Base-by-base conservation (phyloP, 2,113 vertebrate genomes). In the Herpetotheres cachinnans region DNA sequence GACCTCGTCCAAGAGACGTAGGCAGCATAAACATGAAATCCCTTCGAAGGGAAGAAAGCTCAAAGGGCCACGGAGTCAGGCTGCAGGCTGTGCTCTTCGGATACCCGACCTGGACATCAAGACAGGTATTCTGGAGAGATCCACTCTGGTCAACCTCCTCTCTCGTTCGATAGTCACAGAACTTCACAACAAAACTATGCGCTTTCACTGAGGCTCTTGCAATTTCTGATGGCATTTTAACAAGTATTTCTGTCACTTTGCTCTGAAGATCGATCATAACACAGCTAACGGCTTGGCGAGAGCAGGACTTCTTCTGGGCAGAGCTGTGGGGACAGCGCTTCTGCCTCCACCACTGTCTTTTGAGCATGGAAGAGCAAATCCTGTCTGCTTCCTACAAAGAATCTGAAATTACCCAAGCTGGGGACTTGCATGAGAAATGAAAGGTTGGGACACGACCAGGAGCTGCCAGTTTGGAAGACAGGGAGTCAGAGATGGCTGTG, bases 81-180 rank as follows among this genome's bases (percentile, higher is more conserved):
- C 98, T 97, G 98, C 94, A 24, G 93, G 52, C 82, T 96, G 90
- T 82, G 96, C 92, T 59, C 98, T 98, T 25, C 97, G 89, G 73
- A 87, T 98, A 94, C 98, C 98, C 82, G 87, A 98, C 96, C 97
- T 97, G 98, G 98, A 99, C 98, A 77, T 99, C 97, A 88, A 97
- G 97, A 97, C 98, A 99, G 99, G 99, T 99, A 99, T 97, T 97
- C 90, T 94, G 97, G 95, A 97, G 95, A 96, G 85, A 81, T 42
- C 49, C 42, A 9, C 86, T 90, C 40, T 6, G 13, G 58, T 46
- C 11, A 0, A 63, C 65, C 72, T 91, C 72, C 36, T 91, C 82
- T 91, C 71, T 91, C 71, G 6, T 55, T 58, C 16, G 0, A 0
- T 52, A 49, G 46, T 55, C 86, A 46, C 96, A 89, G 58, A 92